A percentile compares a stretch with the other conserved stretches of the same genome.
phyloP scores from a whole-genome alignment of 2,797 vertebrate genomes.

The Cryptoprocta ferox region DNA sequence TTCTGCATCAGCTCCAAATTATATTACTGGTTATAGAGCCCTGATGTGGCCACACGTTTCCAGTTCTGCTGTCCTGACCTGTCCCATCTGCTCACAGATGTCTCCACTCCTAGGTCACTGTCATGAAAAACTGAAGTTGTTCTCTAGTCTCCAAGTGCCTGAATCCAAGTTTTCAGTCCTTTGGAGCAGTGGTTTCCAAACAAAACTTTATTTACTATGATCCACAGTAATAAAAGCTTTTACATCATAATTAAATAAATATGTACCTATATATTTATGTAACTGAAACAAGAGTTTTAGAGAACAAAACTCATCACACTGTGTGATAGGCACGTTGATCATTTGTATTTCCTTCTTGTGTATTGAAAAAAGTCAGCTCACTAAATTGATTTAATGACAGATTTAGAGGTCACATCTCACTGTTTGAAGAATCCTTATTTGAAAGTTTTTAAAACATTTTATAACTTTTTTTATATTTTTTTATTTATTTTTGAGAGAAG shows the following conservation, averaged over 20 bases:
- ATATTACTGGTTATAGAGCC: neutral
- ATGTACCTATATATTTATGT: neutral
- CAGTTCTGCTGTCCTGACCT: neutral
- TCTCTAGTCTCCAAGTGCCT: neutral
- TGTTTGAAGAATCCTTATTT: neutral
- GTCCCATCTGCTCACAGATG: neutral
- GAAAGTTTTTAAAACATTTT: neutral
- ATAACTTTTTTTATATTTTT: neutral
- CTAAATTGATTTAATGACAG: neutral
- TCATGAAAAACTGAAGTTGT: neutral
- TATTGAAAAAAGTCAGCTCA: neutral
- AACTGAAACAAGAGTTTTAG: slow-evolving; percentile 19
- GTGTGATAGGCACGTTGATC: neutral
- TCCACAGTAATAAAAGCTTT: neutral
- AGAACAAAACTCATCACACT: neutral
- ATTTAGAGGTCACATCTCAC: neutral
- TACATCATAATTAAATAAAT: neutral
- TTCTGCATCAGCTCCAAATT: neutral
- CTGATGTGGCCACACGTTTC: neutral
- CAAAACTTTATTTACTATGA: neutral
- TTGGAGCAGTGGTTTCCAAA: neutral
- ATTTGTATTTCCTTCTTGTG: neutral
- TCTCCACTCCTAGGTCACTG: neutral
- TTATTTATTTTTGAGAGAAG: too few species aligned
- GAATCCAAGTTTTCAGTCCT: neutral